These are phyloP conservation scores for Eulithis testata DNA, from an alignment of 2,888 invertebrate species.

Conservation along the genomic window DNA sequence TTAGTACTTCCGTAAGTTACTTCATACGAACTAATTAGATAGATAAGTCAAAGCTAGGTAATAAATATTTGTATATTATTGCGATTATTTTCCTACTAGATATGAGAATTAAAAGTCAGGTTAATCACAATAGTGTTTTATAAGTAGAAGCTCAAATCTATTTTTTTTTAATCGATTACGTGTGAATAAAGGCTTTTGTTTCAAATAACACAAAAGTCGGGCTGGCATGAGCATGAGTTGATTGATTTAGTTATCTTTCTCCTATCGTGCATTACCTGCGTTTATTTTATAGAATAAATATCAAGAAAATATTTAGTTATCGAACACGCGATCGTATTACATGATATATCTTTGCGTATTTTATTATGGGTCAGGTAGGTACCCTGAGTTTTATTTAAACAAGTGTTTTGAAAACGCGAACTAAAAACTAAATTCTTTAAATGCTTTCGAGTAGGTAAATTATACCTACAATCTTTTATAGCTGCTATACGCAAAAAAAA, in stretches of 20 bases:
- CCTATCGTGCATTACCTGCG: not conserved
- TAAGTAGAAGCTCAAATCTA: too few species aligned
- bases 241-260: constrained; percentile 2
- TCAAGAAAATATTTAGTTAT: constrained; percentile 21
- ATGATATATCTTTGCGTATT: not conserved
- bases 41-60: too few species aligned
- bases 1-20: too few species aligned
- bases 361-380: constrained; percentile 5
- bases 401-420: constrained; percentile 12
- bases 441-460: not conserved
- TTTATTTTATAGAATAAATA: not conserved
- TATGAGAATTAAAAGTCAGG: too few species aligned
- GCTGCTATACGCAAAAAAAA: not conserved
- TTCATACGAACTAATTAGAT: too few species aligned
- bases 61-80: too few species aligned
- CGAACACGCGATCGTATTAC: constrained; percentile 12
- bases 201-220: too few species aligned
- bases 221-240: too few species aligned
- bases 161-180: too few species aligned
- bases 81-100: too few species aligned
- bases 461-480: not conserved
- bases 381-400: constrained; percentile 18
- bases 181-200: too few species aligned
- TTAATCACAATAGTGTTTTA: too few species aligned
- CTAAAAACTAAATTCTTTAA: constrained; percentile 1